A percentile compares a stretch with the other conserved stretches of the same genome.
phyloP scores from a whole-genome alignment of 2,113 vertebrate genomes.

The Cebus imitator region DNA sequence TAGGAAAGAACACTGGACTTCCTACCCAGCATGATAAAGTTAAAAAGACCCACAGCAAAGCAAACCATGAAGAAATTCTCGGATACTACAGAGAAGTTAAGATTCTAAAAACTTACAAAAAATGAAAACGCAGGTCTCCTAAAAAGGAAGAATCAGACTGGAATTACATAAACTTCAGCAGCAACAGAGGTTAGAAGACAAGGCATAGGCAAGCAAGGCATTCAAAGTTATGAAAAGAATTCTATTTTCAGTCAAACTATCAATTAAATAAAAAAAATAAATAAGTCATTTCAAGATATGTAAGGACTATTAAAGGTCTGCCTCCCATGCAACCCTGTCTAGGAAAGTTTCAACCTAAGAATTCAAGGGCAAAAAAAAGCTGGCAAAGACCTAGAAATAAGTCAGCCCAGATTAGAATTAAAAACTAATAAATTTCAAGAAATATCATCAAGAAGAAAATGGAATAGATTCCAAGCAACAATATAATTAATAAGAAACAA shows the following conservation, averaged over 20 bases:
- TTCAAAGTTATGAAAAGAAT: not conserved
- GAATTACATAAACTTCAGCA: not conserved
- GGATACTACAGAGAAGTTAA: not conserved
- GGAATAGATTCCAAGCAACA: not conserved
- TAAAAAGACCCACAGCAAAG: not conserved
- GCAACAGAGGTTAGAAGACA: not conserved
- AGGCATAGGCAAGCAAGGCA: not conserved
- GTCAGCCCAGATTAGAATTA: not conserved
- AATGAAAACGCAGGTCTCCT: not conserved
- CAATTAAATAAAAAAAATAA: not conserved
- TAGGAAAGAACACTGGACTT: not conserved
- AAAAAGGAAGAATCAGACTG: not conserved
- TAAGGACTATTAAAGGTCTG: not conserved
- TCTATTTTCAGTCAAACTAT: not conserved
- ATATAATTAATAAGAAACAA: not conserved
- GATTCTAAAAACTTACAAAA: not conserved
- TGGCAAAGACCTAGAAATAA: slow-evolving; percentile 3
- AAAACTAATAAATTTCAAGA: not conserved
- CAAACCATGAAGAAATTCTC: not conserved
- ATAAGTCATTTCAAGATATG: not conserved
- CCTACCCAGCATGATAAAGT: not conserved
- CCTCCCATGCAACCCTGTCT: not conserved
- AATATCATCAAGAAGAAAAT: not conserved
- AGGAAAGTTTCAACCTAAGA: not conserved
- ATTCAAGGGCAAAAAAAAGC: not conserved